Evolutionary conservation across 2,797 vertebrate species (phyloP).

Genomic region (Galagoides demidoff): DNA sequence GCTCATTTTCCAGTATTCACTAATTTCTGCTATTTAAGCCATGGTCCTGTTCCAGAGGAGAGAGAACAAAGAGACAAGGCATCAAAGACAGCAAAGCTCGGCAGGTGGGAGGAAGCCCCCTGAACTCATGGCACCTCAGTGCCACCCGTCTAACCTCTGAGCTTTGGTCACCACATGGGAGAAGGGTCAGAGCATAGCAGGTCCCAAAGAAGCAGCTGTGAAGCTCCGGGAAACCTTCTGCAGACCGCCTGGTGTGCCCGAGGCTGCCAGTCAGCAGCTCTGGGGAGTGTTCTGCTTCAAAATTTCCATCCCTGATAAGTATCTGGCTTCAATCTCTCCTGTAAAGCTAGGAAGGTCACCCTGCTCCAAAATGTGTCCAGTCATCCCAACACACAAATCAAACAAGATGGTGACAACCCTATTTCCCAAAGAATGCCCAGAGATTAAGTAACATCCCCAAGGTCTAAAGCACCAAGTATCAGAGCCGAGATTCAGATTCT

Average conservation of each 20-base stretch:
- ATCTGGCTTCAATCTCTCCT: neutral
- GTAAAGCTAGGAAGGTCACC: neutral
- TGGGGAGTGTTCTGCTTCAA: fast-evolving
- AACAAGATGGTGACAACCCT: neutral
- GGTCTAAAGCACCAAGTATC: neutral
- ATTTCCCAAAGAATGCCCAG: neutral
- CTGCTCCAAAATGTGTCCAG: neutral
- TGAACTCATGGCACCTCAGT: neutral
- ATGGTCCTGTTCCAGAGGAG: neutral
- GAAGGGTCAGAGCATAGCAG: fast-evolving
- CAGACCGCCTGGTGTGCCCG: fast-evolving
- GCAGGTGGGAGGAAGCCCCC: neutral
- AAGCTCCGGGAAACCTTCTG: no score
- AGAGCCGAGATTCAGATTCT: neutral
- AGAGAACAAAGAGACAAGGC: neutral
- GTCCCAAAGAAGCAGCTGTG: fast-evolving
- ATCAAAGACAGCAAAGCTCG: neutral
- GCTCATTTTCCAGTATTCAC: neutral
- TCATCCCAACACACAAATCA: neutral
- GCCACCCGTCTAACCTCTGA: neutral
- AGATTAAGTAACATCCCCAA: neutral
- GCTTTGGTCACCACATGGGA: neutral
- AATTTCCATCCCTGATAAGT: neutral
- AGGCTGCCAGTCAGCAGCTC: neutral
- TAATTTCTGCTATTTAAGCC: neutral